Percentiles rank a stretch among this genome's conserved stretches.
These are phyloP conservation scores for Xanthostigma xanthostigma DNA, from an alignment of 2,888 invertebrate species.

Conservation along the genomic window DNA sequence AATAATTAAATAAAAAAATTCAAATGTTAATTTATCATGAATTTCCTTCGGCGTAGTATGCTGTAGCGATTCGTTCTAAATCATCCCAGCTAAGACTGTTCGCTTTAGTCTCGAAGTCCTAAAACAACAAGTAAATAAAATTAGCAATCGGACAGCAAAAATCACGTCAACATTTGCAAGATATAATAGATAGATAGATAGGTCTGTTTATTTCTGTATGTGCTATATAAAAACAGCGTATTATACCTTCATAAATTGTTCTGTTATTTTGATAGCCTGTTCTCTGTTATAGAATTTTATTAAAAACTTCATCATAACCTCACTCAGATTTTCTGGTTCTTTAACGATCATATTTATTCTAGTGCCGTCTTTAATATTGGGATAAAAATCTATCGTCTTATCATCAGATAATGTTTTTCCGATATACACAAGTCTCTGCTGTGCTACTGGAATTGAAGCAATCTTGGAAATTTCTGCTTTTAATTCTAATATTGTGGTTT, in stretches of 20 bases:
- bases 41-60: conserved; percentile 22
- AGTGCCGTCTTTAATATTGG: conserved; percentile 57
- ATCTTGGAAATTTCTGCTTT: conserved; percentile 49
- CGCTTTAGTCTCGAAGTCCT: conserved; percentile 25
- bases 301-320: conserved; percentile 40
- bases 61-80: conserved; percentile 28
- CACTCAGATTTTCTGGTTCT: conserved; percentile 46
- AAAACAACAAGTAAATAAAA: not conserved
- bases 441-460: conserved; percentile 47
- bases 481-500: conserved; percentile 47
- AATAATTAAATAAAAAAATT: too few species aligned
- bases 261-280: conserved; percentile 44
- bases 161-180: not conserved
- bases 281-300: conserved; percentile 45
- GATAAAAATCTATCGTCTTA: conserved; percentile 50
- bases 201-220: too few species aligned
- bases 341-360: conserved; percentile 58
- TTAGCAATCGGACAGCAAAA: not conserved
- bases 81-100: conserved; percentile 28
- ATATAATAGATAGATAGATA: too few species aligned
- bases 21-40: conserved; percentile 7
- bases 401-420: conserved; percentile 60
- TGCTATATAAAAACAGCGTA: too few species aligned
- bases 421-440: conserved; percentile 54
- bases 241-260: conserved; percentile 37